Conservation (phyloP, 2,797 vertebrate genomes). For the Molothrus ater region DNA sequence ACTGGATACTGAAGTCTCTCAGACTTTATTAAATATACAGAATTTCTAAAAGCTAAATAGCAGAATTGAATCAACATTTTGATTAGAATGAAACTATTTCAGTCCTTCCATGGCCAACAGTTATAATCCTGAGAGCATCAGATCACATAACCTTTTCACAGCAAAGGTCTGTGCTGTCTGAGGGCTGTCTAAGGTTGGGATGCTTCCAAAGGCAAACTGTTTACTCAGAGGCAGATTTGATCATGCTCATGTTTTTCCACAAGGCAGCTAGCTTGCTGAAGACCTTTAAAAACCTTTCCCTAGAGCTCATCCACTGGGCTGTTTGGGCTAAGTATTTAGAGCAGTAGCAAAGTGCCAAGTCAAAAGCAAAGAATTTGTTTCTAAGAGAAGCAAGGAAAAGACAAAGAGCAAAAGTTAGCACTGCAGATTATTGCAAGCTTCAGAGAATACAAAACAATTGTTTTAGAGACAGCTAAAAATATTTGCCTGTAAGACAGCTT, state of each 20-base stretch:
- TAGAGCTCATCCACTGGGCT: background rate
- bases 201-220: background rate
- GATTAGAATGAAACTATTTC: background rate
- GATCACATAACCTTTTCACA: background rate
- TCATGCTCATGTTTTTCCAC: background rate
- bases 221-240: background rate
- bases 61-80: background rate
- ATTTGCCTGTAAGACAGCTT: background rate
- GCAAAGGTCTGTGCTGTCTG: background rate
- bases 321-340: background rate
- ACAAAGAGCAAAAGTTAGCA: background rate
- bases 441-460: background rate
- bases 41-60: background rate
- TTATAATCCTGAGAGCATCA: background rate
- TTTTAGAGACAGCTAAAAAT: constrained; percentile 27
- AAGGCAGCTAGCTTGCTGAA: background rate
- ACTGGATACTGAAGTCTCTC: background rate
- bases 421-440: background rate
- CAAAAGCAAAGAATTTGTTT: constrained; percentile 10
- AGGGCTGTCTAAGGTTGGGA: background rate
- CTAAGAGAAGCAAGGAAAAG: background rate
- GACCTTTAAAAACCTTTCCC: background rate
- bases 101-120: background rate
- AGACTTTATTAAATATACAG: background rate
- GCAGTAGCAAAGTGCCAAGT: background rate